Evolutionary conservation across 2,888 invertebrate genomes (phyloP).

Genomic region (Phaedon cochleariae): DNA sequence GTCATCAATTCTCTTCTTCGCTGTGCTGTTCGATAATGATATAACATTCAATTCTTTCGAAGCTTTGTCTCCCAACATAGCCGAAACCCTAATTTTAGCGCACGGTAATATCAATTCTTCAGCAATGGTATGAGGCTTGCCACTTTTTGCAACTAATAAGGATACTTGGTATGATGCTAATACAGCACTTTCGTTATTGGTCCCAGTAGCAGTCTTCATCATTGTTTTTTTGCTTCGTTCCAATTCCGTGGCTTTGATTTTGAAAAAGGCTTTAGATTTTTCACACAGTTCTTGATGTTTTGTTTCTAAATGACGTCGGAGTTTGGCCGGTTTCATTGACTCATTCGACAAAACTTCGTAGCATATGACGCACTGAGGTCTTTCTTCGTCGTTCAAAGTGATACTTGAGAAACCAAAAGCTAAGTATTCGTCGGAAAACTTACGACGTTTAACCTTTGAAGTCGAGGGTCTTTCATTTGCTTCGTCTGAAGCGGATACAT

Average conservation of each 20-base stretch:
- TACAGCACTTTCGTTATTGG: conserved; percentile 17
- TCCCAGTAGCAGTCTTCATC: conserved; percentile 27
- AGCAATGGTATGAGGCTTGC: conserved; percentile 10
- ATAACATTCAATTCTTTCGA: conserved; percentile 29
- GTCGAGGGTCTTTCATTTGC: conserved; percentile 1
- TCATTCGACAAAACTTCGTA: conserved; percentile 10
- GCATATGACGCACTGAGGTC: conserved; percentile 3
- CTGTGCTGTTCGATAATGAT: conserved; percentile 30
- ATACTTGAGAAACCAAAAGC: no score
- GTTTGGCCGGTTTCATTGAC: conserved; percentile 32
- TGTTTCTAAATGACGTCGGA: conserved; percentile 28
- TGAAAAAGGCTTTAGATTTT: conserved; percentile 32
- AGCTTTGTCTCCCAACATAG: conserved; percentile 33
- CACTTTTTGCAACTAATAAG: conserved; percentile 9
- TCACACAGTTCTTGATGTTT: conserved; percentile 32
- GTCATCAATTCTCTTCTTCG: conserved; percentile 16
- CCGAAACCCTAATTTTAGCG: conserved; percentile 18
- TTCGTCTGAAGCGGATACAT: not conserved
- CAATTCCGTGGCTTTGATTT: conserved; percentile 29
- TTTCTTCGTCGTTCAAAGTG: no score
- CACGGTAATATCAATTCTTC: not conserved
- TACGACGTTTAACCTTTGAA: not conserved
- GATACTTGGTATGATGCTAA: conserved; percentile 9
- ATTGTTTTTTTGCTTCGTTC: conserved; percentile 30
- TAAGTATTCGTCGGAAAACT: no score